A percentile compares a stretch with the other conserved stretches of the same genome.
These are phyloP conservation scores for Sebastes baramenuke DNA, from an alignment of 2,797 vertebrate genomes.

Conservation along the genomic window DNA sequence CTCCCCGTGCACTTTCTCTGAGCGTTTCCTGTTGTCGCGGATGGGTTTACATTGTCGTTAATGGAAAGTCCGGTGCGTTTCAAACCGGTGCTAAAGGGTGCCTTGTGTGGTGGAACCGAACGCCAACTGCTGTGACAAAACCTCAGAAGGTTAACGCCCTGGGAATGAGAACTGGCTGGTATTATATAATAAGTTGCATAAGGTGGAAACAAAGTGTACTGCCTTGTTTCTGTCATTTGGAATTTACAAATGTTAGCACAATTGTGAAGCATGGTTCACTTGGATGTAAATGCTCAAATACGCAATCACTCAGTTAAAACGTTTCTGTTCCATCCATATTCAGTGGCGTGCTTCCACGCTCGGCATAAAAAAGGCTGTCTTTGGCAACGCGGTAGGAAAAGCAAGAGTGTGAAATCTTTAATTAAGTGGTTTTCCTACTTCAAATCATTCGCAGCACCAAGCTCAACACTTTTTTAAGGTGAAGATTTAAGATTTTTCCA, in stretches of 20 bases:
- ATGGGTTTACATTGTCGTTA: no score
- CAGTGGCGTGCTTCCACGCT: neutral
- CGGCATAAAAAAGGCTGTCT: slow-evolving; percentile 17
- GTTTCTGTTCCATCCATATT: slow-evolving; percentile 12
- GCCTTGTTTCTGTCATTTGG: neutral
- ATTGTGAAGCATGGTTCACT: neutral
- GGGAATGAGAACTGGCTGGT: no score
- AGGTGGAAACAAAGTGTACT: neutral
- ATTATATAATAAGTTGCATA: neutral
- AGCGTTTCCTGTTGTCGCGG: no score
- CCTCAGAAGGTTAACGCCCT: fast-evolving
- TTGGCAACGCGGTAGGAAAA: slow-evolving; percentile 32
- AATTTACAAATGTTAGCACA: slow-evolving; percentile 15
- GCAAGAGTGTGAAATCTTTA: slow-evolving; percentile 28
- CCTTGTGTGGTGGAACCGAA: no score
- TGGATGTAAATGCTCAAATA: slow-evolving; percentile 12
- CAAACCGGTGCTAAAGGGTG: no score
- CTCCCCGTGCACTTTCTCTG: no score
- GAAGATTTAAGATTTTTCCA: slow-evolving; percentile 38
- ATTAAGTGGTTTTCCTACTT: slow-evolving; percentile 44
- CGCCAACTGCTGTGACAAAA: no score
- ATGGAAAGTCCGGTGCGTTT: no score
- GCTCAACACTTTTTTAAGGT: slow-evolving; percentile 32
- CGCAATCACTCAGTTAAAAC: slow-evolving; percentile 2
- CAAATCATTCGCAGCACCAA: slow-evolving; percentile 26